Evolutionary conservation across 2,113 vertebrate species (phyloP).

Genomic region (Nycticorax nycticorax): DNA sequence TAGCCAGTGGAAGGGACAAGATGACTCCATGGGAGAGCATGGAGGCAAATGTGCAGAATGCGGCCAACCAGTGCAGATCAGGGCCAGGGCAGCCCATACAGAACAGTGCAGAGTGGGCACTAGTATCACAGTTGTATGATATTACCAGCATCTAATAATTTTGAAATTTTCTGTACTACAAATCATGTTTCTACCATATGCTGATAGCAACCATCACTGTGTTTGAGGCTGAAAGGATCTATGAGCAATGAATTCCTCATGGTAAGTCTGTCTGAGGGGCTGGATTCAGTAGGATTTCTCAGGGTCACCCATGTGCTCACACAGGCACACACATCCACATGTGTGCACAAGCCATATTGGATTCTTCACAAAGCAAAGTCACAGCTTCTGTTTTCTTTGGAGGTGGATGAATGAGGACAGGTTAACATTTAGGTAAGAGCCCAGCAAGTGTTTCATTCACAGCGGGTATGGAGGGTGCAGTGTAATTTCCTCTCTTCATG

Average conservation of each 20-base stretch:
- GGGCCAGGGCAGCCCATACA: neutral
- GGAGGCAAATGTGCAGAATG: neutral
- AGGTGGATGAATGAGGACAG: neutral
- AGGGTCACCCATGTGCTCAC: accelerated
- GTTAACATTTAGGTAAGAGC: neutral
- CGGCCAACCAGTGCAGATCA: neutral
- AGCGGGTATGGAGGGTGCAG: neutral
- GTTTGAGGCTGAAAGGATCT: neutral
- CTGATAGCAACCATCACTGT: neutral
- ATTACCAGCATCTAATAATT: neutral
- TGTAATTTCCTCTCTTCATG: neutral
- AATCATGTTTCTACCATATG: neutral
- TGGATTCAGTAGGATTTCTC: neutral
- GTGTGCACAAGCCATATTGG: neutral
- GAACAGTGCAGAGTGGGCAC: neutral
- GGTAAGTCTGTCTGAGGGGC: neutral
- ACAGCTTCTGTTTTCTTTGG: neutral
- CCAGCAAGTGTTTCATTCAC: neutral
- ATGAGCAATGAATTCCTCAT: neutral
- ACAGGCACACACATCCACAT: neutral
- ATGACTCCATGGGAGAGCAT: accelerated
- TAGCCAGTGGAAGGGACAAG: neutral
- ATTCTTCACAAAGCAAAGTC: neutral
- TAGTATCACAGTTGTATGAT: neutral
- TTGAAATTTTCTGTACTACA: neutral